phyloP scores from a whole-genome alignment of 2,113 vertebrate species.

The Zosterops japonicus region DNA sequence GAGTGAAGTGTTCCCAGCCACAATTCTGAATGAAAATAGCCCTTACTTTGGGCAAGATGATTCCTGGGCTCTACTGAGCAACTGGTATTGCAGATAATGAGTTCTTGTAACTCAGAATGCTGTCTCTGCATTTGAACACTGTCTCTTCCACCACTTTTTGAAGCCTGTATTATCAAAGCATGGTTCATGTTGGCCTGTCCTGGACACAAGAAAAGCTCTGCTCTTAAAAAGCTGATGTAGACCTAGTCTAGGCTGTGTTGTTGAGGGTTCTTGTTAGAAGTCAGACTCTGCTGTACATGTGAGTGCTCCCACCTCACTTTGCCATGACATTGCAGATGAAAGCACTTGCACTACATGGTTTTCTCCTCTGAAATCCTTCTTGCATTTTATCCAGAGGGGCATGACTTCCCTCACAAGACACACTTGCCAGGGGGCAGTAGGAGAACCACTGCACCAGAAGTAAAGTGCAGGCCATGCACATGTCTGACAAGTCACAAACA shows the following conservation, averaged over 20 bases:
- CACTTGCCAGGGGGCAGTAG: neutral
- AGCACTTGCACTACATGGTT: neutral
- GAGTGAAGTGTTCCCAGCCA: neutral
- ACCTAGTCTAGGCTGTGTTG: neutral
- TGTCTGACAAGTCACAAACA: neutral
- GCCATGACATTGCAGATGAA: neutral
- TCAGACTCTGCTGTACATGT: neutral
- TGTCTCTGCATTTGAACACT: neutral
- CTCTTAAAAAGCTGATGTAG: neutral
- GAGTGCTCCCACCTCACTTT: neutral
- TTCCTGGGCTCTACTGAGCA: rapidly evolving
- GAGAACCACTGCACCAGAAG: neutral
- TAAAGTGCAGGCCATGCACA: neutral
- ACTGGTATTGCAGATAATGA: neutral
- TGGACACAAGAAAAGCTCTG: neutral
- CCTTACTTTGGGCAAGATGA: neutral
- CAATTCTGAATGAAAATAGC: neutral
- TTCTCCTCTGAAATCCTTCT: neutral
- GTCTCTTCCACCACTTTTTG: neutral
- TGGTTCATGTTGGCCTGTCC: neutral
- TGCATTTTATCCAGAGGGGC: neutral
- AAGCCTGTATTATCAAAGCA: neutral
- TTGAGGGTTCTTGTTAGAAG: neutral
- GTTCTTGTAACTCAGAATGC: neutral
- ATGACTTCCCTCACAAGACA: rapidly evolving